These are phyloP conservation scores for Remorina albescens DNA, from an alignment of 2,797 vertebrate species.

Conservation along the genomic window DNA sequence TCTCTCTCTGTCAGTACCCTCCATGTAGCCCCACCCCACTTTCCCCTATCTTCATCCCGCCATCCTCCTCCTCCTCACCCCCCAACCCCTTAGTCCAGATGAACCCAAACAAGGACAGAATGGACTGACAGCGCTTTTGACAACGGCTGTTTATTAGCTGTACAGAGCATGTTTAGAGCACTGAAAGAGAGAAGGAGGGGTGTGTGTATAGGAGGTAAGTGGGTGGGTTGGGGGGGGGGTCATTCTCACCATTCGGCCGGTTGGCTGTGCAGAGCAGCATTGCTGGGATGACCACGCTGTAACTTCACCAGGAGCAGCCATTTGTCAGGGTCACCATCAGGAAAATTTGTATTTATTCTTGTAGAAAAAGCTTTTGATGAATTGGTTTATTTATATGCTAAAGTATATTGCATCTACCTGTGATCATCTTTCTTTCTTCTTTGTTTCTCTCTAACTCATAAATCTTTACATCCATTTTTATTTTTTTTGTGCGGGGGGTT, in stretches of 20 bases:
- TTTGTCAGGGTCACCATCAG: conserved; percentile 94
- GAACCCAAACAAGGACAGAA: conserved; percentile 96
- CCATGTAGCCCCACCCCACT: conserved; percentile 20
- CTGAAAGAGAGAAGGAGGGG: conserved; percentile 7
- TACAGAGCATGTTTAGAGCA: conserved; percentile 62
- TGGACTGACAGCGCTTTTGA: conserved; percentile 94
- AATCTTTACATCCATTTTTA: conserved; percentile 17
- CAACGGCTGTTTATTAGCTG: conserved; percentile 94
- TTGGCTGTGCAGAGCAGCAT: conserved; percentile 60
- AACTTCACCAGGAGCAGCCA: conserved; percentile 75
- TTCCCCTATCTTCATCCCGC: conserved; percentile 5
- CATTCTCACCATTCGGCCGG: conserved; percentile 41
- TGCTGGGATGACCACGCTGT: conserved; percentile 61
- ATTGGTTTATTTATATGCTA: conserved; percentile 99
- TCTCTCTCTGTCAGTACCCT: conserved; percentile 37
- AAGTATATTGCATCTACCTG: conserved; percentile 81
- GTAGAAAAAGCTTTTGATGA: conserved; percentile 94
- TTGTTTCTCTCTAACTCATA: conserved; percentile 25
- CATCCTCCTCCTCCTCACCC: conserved; percentile 3
- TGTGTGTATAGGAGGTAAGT: conserved; percentile 20
- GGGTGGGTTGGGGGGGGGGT: conserved; percentile 1
- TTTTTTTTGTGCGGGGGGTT: neutral
- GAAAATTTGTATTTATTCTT: conserved; percentile 95
- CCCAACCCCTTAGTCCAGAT: conserved; percentile 81
- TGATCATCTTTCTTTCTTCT: conserved; percentile 28